phyloP scores from a whole-genome alignment of 37 sponge, comb jelly and placozoan genomes.

The Crambe crambe region DNA sequence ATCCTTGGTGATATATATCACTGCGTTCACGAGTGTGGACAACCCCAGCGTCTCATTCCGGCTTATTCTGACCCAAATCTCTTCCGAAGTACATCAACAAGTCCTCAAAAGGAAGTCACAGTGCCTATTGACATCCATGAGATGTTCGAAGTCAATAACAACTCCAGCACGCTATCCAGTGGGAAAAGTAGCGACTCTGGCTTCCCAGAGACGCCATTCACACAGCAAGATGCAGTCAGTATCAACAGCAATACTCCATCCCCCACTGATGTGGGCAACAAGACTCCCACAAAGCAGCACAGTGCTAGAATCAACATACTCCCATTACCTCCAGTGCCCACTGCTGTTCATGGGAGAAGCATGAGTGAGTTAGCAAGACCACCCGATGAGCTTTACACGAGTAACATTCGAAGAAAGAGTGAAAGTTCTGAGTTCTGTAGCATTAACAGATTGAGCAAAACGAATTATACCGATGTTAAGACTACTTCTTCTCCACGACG shows the following conservation, averaged over 20 bases:
- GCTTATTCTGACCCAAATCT: slow-evolving; percentile 58
- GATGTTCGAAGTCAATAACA: not conserved
- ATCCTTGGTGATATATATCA: slow-evolving; percentile 80
- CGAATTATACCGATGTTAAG: not conserved
- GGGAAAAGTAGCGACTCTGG: slow-evolving; percentile 58
- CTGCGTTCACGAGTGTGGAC: slow-evolving; percentile 59
- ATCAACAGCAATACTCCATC: slow-evolving; percentile 37
- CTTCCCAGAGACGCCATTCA: slow-evolving; percentile 49
- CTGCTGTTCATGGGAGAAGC: not conserved
- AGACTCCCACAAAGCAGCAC: not conserved
- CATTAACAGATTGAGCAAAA: not conserved
- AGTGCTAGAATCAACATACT: not conserved
- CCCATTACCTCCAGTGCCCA: not conserved
- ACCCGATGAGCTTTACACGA: not conserved
- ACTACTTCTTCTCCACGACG: slow-evolving; percentile 2
- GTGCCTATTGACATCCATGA: slow-evolving; percentile 27
- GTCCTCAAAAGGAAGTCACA: slow-evolving; percentile 4
- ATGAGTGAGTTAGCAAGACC: slow-evolving; percentile 8
- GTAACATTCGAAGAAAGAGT: slow-evolving; percentile 21
- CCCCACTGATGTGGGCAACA: slow-evolving; percentile 15
- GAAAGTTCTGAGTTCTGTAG: not conserved
- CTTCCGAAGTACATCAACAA: slow-evolving; percentile 13
- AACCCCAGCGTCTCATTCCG: slow-evolving; percentile 24
- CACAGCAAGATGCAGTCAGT: slow-evolving; percentile 28
- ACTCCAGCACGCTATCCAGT: slow-evolving; percentile 16